Conservation (phyloP, 2,113 vertebrate species). For the Holacanthus passer region DNA sequence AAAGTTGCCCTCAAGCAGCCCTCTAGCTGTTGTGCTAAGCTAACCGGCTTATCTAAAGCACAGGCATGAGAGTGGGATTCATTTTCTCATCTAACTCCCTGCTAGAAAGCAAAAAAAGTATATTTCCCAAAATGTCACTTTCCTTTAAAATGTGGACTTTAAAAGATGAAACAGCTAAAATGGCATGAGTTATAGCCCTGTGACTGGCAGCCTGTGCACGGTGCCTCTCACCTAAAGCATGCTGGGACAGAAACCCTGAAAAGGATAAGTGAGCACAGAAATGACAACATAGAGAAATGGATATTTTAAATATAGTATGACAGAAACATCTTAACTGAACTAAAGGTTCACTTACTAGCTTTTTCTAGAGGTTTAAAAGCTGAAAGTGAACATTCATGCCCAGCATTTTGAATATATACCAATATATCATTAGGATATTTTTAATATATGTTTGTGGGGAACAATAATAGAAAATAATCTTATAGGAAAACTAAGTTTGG, state of each 20-base stretch:
- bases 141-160: not conserved
- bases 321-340: not conserved
- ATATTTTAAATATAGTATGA: not conserved
- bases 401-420: not conserved
- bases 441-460: not conserved
- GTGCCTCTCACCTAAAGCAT: not conserved
- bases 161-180: not conserved
- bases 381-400: not conserved
- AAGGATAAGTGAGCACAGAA: no score
- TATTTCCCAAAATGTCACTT: not conserved
- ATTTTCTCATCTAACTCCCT: not conserved
- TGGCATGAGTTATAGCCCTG: not conserved
- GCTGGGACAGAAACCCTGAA: not conserved
- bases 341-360: not conserved
- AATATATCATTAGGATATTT: not conserved
- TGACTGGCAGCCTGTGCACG: not conserved
- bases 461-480: not conserved
- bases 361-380: slow-evolving; percentile 2
- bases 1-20: not conserved
- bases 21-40: not conserved
- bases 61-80: not conserved
- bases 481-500: not conserved
- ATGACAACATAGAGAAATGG: not conserved
- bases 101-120: not conserved
- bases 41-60: not conserved